These are phyloP conservation scores for Mastomys natalensis DNA, from an alignment of 2,113 vertebrate genomes.

Conservation along the genomic window DNA sequence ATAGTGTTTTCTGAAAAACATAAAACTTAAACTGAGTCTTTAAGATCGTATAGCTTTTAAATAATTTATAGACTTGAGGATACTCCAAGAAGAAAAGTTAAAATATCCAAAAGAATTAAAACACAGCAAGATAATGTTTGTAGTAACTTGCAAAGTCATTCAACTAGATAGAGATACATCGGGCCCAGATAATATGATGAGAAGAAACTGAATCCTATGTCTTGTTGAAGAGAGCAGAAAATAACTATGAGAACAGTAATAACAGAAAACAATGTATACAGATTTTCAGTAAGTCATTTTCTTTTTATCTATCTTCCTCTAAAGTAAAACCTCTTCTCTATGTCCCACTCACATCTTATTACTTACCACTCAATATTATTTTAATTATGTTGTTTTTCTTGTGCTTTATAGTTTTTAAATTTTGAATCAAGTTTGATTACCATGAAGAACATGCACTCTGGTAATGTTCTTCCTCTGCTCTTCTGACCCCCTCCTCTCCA, in stretches of 20 bases:
- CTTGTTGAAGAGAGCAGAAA: neutral
- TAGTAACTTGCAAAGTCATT: neutral
- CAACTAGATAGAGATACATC: neutral
- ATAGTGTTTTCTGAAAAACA: neutral
- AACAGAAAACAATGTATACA: neutral
- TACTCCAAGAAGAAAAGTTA: neutral
- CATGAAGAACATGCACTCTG: neutral
- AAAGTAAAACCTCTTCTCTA: neutral
- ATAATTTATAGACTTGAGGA: neutral
- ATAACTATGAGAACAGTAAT: neutral
- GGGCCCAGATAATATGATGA: neutral
- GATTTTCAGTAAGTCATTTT: neutral
- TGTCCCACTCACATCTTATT: neutral
- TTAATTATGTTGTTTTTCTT: neutral
- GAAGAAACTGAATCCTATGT: neutral
- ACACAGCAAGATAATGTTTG: neutral
- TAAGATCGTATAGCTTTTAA: neutral
- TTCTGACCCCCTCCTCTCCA: neutral
- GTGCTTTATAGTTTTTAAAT: neutral
- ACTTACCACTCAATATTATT: neutral
- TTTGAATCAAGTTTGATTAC: neutral
- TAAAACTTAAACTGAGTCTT: neutral
- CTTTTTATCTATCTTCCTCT: neutral
- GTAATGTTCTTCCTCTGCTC: neutral
- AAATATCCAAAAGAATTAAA: neutral